Evolutionary conservation across 1,140 invertebrate genomes (phyloP), one percentile per base, ranked within the genome.

Genomic region (Pararge aegeria): DNA sequence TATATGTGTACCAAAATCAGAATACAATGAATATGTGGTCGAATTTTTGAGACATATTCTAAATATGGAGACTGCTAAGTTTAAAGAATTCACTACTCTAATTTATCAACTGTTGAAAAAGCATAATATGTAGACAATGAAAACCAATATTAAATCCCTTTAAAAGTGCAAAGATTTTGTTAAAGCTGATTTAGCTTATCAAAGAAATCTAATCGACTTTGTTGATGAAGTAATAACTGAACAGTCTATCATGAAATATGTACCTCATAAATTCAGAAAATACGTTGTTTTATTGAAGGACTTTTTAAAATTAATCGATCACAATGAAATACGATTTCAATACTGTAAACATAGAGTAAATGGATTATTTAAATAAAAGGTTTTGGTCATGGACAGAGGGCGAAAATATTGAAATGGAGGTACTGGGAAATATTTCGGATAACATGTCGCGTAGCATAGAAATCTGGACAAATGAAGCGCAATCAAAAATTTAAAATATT

Each of bases 181-280:
- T 4, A 50, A 66, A 37, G 44, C 56, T 5, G 52, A 72, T 27
- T 4, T 42, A 0, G 46, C 20, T n/a, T 58, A 51, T 7, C 65
- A 75, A 48, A 70, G 73, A 46, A 67, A 69, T 65, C 27, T 60
- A 7, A 27, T 80, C 27, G 77, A 80, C 44, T 73, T 73, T 37
- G 2, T 80, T 0, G 73, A 78, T 64, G 77, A 80, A 58, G 49
- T 71, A 16, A 30, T 80, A 29, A 68, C 61, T 1, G 71, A 64
- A 38, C 64, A 69, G 30, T 62, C 75, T 46, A 44, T 66, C 40
- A 21, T 63, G 24, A 27, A 61, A 12, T n/a, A 60, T 37, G 62
- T 66, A n/a, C 61, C 68, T 6, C 18, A 53, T n/a, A 4, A 24
- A 40, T 21, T 70, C 20, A 68, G 53, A 40, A 67, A 64, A 27